A percentile compares a stretch with the other conserved stretches of the same genome.
Evolutionary conservation across 2,888 invertebrate genomes (phyloP).

Genomic region (Drosophila seclusa): DNA sequence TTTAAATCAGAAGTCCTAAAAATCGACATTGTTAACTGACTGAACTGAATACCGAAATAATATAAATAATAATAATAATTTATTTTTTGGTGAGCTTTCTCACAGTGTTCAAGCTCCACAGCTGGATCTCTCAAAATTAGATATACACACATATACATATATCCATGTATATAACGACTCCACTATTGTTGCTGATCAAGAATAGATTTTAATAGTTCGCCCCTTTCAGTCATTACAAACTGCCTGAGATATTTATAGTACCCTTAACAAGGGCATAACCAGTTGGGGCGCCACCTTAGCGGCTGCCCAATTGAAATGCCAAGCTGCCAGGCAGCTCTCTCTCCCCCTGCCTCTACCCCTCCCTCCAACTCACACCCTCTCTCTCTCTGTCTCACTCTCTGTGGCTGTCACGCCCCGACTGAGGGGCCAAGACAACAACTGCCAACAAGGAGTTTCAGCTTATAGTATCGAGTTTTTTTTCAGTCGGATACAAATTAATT

Average conservation of each 20-base stretch:
- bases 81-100: no score
- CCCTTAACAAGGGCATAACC: slow-evolving; percentile 22
- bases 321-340: slow-evolving; percentile 38
- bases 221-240: background rate
- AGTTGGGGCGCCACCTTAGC: slow-evolving; percentile 78
- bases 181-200: background rate
- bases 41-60: no score
- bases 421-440: slow-evolving; percentile 17
- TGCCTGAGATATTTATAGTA: background rate
- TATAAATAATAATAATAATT: no score
- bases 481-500: slow-evolving; percentile 69
- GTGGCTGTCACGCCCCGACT: slow-evolving; percentile 17
- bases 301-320: slow-evolving; percentile 69
- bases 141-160: no score
- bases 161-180: background rate
- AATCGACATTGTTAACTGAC: background rate
- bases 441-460: background rate
- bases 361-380: background rate
- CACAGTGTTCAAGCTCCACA: no score
- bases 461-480: background rate
- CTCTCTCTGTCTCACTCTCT: background rate
- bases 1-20: background rate
- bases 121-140: no score
- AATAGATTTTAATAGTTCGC: background rate
- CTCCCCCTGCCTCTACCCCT: background rate